Conservation (phyloP, 2,888 invertebrate genomes). For the Ecliptopera silaceata region DNA sequence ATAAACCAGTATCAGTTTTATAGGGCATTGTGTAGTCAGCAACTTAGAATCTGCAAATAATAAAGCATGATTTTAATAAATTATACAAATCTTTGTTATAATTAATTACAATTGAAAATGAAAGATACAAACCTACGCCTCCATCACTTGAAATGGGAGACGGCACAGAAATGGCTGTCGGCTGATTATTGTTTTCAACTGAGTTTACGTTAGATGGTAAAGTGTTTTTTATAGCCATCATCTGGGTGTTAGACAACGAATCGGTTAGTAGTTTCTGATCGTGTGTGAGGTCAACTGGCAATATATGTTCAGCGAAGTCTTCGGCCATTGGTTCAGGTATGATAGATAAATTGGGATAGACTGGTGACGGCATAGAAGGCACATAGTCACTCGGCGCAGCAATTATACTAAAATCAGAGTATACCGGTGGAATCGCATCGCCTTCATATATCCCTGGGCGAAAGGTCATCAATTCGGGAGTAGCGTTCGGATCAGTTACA, state of each 20-base stretch:
- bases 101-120: background rate
- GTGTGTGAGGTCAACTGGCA: background rate
- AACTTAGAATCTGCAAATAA: constrained; percentile 15
- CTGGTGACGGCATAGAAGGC: background rate
- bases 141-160: background rate
- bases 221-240: background rate
- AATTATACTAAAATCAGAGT: constrained; percentile 15
- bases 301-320: background rate
- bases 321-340: constrained; percentile 7
- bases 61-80: background rate
- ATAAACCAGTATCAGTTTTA: constrained; percentile 26
- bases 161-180: background rate
- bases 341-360: constrained; percentile 12
- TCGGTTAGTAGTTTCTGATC: background rate
- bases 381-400: constrained; percentile 9
- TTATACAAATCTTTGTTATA: background rate
- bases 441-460: constrained; percentile 21
- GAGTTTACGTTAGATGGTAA: background rate
- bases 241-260: background rate
- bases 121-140: constrained; percentile 10
- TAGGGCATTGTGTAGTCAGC: constrained; percentile 9
- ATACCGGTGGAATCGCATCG: constrained; percentile 18
- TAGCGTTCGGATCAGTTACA: constrained; percentile 7
- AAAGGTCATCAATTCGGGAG: constrained; percentile 8
- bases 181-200: background rate